Evolutionary conservation across 2,797 vertebrate genomes (phyloP).

Genomic region (Huso huso): DNA sequence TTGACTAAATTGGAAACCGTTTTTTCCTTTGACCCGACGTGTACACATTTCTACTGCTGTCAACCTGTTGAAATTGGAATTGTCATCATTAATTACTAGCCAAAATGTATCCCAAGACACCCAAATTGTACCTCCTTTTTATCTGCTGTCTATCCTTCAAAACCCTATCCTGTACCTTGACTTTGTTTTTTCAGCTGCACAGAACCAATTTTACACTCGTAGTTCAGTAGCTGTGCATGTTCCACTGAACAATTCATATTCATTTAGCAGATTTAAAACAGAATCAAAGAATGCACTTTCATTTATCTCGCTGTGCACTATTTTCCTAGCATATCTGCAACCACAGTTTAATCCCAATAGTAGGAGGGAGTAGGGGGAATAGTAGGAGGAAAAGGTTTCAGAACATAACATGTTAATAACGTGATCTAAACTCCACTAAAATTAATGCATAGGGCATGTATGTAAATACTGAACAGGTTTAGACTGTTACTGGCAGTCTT

Average conservation of each 20-base stretch:
- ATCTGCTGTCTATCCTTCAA: slow-evolving; percentile 20
- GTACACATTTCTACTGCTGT: too few species aligned
- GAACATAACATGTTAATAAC: neutral
- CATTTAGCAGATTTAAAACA: slow-evolving; percentile 16
- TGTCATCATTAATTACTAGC: neutral
- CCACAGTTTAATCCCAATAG: neutral
- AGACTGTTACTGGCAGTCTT: too few species aligned
- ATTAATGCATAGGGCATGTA: neutral
- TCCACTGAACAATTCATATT: slow-evolving; percentile 3
- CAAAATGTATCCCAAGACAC: neutral
- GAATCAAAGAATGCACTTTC: slow-evolving; percentile 5
- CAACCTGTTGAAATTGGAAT: too few species aligned
- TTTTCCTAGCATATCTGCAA: slow-evolving; percentile 9
- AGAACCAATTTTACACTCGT: slow-evolving; percentile 13
- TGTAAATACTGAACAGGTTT: neutral
- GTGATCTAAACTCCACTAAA: neutral
- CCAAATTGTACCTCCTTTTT: slow-evolving; percentile 17
- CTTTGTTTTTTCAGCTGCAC: slow-evolving; percentile 27
- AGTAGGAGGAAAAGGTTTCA: neutral
- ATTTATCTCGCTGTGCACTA: slow-evolving; percentile 5
- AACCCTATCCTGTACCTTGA: slow-evolving; percentile 1
- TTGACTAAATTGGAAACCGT: too few species aligned
- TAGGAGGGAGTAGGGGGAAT: neutral
- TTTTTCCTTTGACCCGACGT: too few species aligned
- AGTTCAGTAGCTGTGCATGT: slow-evolving; percentile 7